Evolutionary conservation across 2,113 vertebrate species (phyloP), one percentile per base, ranked within the genome.

Genomic region (Aspidoscelis tigris): DNA sequence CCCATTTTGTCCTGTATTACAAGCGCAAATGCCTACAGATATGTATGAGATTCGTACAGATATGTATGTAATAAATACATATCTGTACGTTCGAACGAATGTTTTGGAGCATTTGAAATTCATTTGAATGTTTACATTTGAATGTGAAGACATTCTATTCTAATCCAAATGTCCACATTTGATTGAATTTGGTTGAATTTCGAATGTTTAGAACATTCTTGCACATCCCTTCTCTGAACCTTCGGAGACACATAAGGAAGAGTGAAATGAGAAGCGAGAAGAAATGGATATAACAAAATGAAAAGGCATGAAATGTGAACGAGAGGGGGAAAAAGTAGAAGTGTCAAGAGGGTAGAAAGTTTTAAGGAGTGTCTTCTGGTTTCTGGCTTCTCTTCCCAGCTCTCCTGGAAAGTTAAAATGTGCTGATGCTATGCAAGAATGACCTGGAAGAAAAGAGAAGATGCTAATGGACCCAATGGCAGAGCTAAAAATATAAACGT

Each of bases 401-500:
- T 74, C 76, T 53, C 47, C 26, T 65, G 7, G n/a, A 7, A 86
- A 72, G 1, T 53, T 83, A 78, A 89, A 87, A 82, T 47, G 43
- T 18, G 70, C 81, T 84, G 75, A 88, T 53, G 71, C n/a, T 74
- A 87, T n/a, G 24, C 71, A 84, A 12, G 88, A 86, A 81, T 74
- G 10, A 65, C 75, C 86, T 86, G 39, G 16, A 87, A 78, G 58
- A 88, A 41, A 76, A 81, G 65, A 0, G 71, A 21, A 66, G 1
- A 87, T 86, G 76, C 81, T 91, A 94, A 93, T 71, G 66, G 83
- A 78, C 82, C 82, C 93, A 92, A 9, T 7, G 75, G 88, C 88
- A 69, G 76, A 93, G 78, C 86, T 92, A 91, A 93, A 95, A 94
- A 91, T 89, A 92, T 18, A 16, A 7, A 43, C 18, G 85, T 50